Percentiles rank a stretch among this genome's conserved stretches.
phyloP scores from a whole-genome alignment of 2,888 invertebrate species.

The Dasysyrphus albostriatus region DNA sequence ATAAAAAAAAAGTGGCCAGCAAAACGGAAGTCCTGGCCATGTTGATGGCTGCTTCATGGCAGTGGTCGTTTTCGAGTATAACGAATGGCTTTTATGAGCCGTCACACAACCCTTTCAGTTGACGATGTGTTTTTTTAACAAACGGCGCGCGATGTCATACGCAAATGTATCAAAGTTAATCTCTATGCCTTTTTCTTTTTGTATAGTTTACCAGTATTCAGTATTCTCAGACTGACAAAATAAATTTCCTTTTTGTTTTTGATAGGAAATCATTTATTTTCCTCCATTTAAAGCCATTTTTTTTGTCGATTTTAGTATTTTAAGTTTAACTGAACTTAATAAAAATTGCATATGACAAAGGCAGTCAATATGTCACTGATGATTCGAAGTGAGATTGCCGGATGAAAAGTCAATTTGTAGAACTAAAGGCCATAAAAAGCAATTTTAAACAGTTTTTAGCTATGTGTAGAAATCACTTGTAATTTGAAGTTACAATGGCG shows the following conservation, averaged over 20 bases:
- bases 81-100: conserved; percentile 47
- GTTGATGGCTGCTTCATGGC: conserved; percentile 38
- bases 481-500: too few species aligned
- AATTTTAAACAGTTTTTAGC: too few species aligned
- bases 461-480: too few species aligned
- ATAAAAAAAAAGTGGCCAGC: background rate
- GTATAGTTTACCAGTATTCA: background rate
- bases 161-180: conserved; percentile 28
- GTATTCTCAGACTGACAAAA: background rate
- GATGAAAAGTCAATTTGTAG: too few species aligned
- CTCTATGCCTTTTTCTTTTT: background rate
- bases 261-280: background rate
- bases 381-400: too few species aligned
- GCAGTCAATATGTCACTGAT: too few species aligned
- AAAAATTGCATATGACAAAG: too few species aligned
- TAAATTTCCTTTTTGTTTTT: background rate
- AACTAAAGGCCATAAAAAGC: too few species aligned
- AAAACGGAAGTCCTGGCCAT: conserved; percentile 35
- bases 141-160: background rate
- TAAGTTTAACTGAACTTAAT: too few species aligned
- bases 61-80: conserved; percentile 38
- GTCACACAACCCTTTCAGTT: background rate
- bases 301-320: too few species aligned
- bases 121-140: conserved; percentile 11
- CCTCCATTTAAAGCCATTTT: too few species aligned